phyloP scores from a whole-genome alignment of 2,888 invertebrate species.

The Ptychoptera albimana region DNA sequence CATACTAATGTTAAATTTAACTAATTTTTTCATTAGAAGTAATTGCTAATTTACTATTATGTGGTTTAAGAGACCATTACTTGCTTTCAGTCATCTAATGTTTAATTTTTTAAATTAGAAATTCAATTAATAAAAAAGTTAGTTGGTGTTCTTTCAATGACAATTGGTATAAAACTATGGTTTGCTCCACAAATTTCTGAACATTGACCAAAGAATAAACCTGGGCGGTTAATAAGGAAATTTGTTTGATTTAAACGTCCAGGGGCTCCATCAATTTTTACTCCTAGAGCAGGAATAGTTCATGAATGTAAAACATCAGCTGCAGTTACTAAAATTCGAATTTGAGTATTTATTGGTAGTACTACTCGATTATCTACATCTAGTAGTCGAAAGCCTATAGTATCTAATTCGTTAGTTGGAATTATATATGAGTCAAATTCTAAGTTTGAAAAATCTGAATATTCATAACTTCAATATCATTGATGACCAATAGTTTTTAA shows the following conservation, averaged over 20 bases:
- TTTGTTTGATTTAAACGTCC: constrained; percentile 48
- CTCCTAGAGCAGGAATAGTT: neutral
- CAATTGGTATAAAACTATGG: constrained; percentile 67
- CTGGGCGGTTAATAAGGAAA: constrained; percentile 43
- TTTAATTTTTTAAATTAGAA: constrained; percentile 28
- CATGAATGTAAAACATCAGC: neutral
- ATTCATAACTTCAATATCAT: constrained; percentile 53
- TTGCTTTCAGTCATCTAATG: constrained; percentile 54
- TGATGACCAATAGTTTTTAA: constrained; percentile 47
- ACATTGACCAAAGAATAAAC: constrained; percentile 57
- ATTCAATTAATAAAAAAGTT: constrained; percentile 42
- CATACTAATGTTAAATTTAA: constrained; percentile 45
- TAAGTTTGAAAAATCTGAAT: constrained; percentile 40
- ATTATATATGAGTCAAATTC: constrained; percentile 48
- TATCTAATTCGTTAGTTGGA: constrained; percentile 27
- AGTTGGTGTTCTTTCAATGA: constrained; percentile 39
- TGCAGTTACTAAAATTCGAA: constrained; percentile 21
- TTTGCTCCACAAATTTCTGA: constrained; percentile 70
- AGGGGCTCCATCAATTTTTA: constrained; percentile 29
- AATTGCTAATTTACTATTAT: constrained; percentile 43
- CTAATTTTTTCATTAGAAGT: constrained; percentile 45
- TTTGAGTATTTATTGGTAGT: constrained; percentile 41
- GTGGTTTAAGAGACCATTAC: constrained; percentile 55
- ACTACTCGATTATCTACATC: constrained; percentile 44
- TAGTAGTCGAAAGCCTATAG: constrained; percentile 38